phyloP scores from a whole-genome alignment of 2,113 vertebrate genomes.

The Morone saxatilis region DNA sequence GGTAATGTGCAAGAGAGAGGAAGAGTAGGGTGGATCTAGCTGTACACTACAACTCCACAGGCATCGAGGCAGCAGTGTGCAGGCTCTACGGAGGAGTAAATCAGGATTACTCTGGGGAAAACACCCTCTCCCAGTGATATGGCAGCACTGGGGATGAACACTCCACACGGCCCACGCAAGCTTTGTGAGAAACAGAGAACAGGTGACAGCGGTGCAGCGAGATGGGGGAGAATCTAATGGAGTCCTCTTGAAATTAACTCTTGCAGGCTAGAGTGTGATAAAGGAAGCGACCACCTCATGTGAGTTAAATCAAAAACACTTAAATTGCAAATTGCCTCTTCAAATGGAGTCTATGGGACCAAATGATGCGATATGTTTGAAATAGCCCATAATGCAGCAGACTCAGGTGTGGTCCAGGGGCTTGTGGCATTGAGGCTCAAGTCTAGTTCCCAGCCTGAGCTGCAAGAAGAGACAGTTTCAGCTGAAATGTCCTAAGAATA shows the following conservation, averaged over 20 bases:
- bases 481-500: constrained; percentile 59
- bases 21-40: constrained; percentile 49
- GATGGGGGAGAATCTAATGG: constrained; percentile 29
- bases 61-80: constrained; percentile 38
- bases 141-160: constrained; percentile 56
- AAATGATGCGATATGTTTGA: constrained; percentile 20
- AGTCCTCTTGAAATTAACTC: constrained; percentile 43
- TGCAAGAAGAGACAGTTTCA: constrained; percentile 15
- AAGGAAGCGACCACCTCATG: constrained; percentile 49
- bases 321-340: constrained; percentile 24
- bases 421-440: constrained; percentile 6
- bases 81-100: constrained; percentile 69
- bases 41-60: constrained; percentile 45
- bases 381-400: constrained; percentile 27
- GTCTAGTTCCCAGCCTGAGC: constrained; percentile 22
- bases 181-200: constrained; percentile 65
- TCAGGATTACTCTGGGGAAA: constrained; percentile 75
- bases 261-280: constrained; percentile 34
- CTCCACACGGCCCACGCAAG: constrained; percentile 61
- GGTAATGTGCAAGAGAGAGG: constrained; percentile 53
- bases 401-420: constrained; percentile 32
- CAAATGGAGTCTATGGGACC: constrained; percentile 29
- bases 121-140: constrained; percentile 65
- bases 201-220: constrained; percentile 61
- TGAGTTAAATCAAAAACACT: constrained; percentile 43